These are phyloP conservation scores for Salvelinus sp. DNA, from an alignment of 2,113 vertebrate species.

Conservation along the genomic window DNA sequence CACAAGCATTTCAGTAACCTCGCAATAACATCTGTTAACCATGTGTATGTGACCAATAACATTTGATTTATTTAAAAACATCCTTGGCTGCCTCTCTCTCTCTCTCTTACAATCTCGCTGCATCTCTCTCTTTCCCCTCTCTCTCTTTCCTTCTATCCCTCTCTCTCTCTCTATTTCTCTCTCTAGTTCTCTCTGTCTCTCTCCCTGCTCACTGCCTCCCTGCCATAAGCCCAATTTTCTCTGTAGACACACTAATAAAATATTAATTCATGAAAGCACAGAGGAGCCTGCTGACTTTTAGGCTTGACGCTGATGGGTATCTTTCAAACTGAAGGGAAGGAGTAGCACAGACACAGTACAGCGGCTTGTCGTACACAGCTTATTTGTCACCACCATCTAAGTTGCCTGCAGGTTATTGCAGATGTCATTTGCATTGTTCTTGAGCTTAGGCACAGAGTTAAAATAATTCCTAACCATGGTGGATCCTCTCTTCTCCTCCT, in stretches of 20 bases:
- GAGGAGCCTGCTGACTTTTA: constrained; percentile 16
- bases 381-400: not conserved
- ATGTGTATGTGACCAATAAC: no score
- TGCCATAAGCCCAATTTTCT: constrained; percentile 26
- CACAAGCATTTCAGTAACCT: no score
- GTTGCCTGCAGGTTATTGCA: no score
- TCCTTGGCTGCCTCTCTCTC: no score
- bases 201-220: not conserved
- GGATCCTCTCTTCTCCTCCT: not conserved
- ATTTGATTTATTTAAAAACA: no score
- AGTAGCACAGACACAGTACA: no score
- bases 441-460: not conserved
- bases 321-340: not conserved
- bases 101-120: constrained; percentile 36
- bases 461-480: no score
- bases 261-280: constrained; percentile 45
- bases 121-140: constrained; percentile 28
- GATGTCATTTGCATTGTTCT: no score
- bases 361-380: not conserved
- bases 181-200: constrained; percentile 10
- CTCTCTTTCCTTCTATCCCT: not conserved
- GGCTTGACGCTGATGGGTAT: not conserved
- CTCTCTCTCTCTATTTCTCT: constrained; percentile 6
- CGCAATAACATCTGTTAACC: no score
- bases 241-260: constrained; percentile 43